A percentile compares a stretch with the other conserved stretches of the same genome.
These are phyloP conservation scores for Pangasianodon hypophthalmus DNA, from an alignment of 2,113 vertebrate genomes.

Conservation along the genomic window DNA sequence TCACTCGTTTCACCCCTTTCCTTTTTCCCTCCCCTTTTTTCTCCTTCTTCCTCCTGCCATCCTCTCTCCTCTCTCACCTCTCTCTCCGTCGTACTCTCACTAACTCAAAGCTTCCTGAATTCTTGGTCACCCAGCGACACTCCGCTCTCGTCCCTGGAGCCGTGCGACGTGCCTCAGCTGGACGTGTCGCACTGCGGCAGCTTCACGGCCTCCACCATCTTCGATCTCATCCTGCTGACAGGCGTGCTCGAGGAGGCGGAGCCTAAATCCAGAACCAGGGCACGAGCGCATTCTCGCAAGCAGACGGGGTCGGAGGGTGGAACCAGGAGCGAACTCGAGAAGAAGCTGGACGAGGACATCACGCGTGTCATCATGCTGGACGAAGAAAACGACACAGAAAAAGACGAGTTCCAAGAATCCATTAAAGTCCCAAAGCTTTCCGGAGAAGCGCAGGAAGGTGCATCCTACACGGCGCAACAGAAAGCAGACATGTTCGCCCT, in stretches of 20 bases:
- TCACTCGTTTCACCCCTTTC: slow-evolving; percentile 25
- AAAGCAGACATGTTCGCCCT: slow-evolving; percentile 66
- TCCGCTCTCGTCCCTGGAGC: slow-evolving; percentile 75
- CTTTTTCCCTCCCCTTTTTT: slow-evolving; percentile 54
- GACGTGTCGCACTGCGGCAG: slow-evolving; percentile 70
- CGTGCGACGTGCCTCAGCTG: slow-evolving; percentile 69
- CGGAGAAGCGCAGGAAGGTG: slow-evolving; percentile 55
- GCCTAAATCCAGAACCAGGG: slow-evolving; percentile 45
- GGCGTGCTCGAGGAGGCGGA: slow-evolving; percentile 76
- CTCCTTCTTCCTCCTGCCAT: slow-evolving; percentile 27
- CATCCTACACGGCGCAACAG: slow-evolving; percentile 47
- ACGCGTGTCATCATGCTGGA: slow-evolving; percentile 57
- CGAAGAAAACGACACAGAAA: slow-evolving; percentile 46
- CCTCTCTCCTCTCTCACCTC: slow-evolving; percentile 32
- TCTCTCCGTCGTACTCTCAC: slow-evolving; percentile 59
- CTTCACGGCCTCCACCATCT: slow-evolving; percentile 71
- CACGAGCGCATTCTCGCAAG: slow-evolving; percentile 22
- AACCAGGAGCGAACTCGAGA: slow-evolving; percentile 59
- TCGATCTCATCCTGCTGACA: slow-evolving; percentile 77
- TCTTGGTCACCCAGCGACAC: slow-evolving; percentile 85
- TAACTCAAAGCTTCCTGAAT: slow-evolving; percentile 82
- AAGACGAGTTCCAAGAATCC: slow-evolving; percentile 53
- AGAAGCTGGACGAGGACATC: slow-evolving; percentile 65
- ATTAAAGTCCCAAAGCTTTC: slow-evolving; percentile 50
- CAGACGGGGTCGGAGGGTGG: slow-evolving; percentile 57